Evolutionary conservation across 2,797 vertebrate genomes (phyloP).

Genomic region (Chaetodon trifasciatus): DNA sequence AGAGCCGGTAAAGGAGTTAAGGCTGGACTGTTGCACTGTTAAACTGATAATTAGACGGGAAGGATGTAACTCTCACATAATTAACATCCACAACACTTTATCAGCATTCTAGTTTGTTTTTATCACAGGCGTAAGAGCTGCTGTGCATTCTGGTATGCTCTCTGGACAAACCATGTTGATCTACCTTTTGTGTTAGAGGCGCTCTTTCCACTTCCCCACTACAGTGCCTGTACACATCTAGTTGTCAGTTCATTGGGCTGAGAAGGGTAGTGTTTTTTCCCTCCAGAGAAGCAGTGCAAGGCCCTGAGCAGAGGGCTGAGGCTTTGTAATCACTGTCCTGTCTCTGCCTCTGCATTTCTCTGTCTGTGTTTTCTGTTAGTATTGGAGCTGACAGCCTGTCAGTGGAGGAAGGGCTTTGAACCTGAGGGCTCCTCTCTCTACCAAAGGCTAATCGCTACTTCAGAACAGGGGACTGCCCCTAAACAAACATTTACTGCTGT

Average conservation of each 20-base stretch:
- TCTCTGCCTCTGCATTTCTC: conserved; percentile 67
- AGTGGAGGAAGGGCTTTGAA: conserved; percentile 81
- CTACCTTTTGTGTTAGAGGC: conserved; percentile 23
- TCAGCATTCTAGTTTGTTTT: background rate
- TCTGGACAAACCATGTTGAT: conserved; percentile 38
- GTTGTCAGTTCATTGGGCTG: conserved; percentile 65
- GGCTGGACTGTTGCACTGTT: background rate
- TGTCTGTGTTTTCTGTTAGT: conserved; percentile 76
- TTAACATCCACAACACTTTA: background rate
- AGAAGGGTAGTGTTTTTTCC: conserved; percentile 41
- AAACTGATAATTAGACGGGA: background rate
- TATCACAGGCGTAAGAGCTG: background rate
- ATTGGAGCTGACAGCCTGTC: conserved; percentile 81
- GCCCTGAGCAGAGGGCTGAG: conserved; percentile 58
- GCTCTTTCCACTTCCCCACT: conserved; percentile 48
- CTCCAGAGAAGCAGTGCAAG: conserved; percentile 52
- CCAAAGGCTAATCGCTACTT: conserved; percentile 81
- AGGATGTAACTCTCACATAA: background rate
- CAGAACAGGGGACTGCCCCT: conserved; percentile 73
- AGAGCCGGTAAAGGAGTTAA: too few species aligned
- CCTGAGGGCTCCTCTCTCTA: conserved; percentile 75
- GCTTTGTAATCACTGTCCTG: conserved; percentile 75
- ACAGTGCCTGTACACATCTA: conserved; percentile 44
- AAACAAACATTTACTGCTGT: conserved; percentile 84
- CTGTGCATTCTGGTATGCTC: conserved; percentile 27